These are phyloP conservation scores for Eugnorisma glareosa DNA, from an alignment of 2,888 invertebrate species.

Conservation along the genomic window DNA sequence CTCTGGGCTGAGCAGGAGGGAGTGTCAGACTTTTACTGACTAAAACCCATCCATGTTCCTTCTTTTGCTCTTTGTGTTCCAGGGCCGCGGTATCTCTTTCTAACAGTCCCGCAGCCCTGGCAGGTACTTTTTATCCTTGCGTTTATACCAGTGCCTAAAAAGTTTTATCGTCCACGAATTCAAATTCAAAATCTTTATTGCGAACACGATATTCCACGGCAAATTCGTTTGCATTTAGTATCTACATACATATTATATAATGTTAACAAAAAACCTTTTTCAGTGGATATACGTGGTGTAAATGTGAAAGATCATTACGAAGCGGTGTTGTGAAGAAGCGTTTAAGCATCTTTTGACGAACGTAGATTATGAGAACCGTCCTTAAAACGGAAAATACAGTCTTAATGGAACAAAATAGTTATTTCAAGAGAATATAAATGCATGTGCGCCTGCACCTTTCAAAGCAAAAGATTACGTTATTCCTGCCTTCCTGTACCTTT, in stretches of 20 bases:
- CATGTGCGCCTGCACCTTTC: neutral
- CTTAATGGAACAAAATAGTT: slow-evolving; percentile 1
- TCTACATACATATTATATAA: neutral
- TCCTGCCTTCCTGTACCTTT: neutral
- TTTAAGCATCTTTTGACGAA: slow-evolving; percentile 10
- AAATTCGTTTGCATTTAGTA: neutral
- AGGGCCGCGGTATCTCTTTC: no score
- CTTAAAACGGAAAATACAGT: slow-evolving; percentile 5
- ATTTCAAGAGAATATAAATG: neutral
- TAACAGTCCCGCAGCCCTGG: no score
- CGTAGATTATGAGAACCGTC: neutral
- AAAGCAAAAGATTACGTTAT: neutral
- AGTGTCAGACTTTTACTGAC: no score
- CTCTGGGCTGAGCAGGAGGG: no score
- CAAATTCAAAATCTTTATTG: no score
- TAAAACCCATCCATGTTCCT: no score
- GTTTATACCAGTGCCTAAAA: neutral
- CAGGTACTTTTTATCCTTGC: neutral
- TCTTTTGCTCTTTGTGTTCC: no score
- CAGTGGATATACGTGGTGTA: neutral
- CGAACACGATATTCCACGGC: neutral
- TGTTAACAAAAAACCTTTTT: neutral
- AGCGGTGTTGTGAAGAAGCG: neutral
- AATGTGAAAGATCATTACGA: neutral
- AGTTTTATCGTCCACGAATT: no score